These are phyloP conservation scores for Nylanderia fulva DNA, from an alignment of 1,140 invertebrate species.

Conservation along the genomic window DNA sequence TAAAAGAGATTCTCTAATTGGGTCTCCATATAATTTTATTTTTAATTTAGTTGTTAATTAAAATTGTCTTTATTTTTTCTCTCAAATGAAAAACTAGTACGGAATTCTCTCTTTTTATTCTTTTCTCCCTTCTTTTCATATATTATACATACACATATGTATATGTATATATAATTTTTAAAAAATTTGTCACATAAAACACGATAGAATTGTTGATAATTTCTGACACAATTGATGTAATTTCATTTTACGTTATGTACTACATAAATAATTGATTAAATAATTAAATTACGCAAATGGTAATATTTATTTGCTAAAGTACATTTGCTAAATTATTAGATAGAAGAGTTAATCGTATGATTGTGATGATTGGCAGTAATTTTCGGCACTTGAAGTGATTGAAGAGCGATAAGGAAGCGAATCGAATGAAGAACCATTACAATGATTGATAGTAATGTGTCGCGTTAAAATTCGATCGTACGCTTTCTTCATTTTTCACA, in stretches of 20 bases:
- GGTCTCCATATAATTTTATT: too few relatives aligned
- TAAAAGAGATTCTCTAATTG: too few relatives aligned
- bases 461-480: neutral
- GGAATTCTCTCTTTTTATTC: too few relatives aligned
- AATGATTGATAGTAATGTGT: slow-evolving; percentile 29
- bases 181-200: neutral
- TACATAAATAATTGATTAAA: neutral
- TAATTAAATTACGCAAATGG: neutral
- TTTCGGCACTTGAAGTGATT: slow-evolving; percentile 35
- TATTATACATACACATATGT: too few relatives aligned
- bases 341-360: slow-evolving; percentile 4
- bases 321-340: slow-evolving; percentile 28
- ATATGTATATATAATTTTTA: too few relatives aligned
- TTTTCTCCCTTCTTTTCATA: too few relatives aligned
- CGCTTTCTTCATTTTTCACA: slow-evolving; percentile 6
- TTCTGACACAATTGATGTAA: neutral
- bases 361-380: slow-evolving; percentile 11
- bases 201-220: neutral
- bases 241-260: neutral
- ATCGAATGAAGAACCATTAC: slow-evolving; percentile 15
- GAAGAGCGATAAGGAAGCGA: slow-evolving; percentile 34
- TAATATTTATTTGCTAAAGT: neutral
- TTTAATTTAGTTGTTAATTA: too few relatives aligned
- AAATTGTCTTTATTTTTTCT: too few relatives aligned
- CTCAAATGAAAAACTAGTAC: too few relatives aligned